Evolutionary conservation across 2,797 vertebrate species (phyloP).

Genomic region (Cynodonichthys magdalenae): DNA sequence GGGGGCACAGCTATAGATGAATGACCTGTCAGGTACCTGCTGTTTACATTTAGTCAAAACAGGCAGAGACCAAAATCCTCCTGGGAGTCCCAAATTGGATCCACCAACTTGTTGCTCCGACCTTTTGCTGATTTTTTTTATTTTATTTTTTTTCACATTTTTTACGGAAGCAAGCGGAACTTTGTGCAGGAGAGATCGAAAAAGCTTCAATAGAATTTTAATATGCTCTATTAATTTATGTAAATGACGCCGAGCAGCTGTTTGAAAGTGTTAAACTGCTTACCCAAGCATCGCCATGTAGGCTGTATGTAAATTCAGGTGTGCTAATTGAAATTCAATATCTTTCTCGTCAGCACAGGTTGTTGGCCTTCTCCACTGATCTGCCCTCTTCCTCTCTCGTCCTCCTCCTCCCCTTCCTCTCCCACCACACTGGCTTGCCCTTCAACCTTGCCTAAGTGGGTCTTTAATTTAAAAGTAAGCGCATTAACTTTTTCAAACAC

Average conservation of each 20-base stretch:
- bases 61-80: constrained; percentile 68
- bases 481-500: constrained; percentile 76
- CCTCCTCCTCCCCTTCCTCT: constrained; percentile 30
- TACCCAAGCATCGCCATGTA: constrained; percentile 74
- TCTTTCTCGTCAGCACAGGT: constrained; percentile 72
- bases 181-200: constrained; percentile 25
- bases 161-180: constrained; percentile 39
- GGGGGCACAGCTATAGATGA: constrained; percentile 26
- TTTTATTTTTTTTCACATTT: constrained; percentile 39
- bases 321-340: constrained; percentile 82
- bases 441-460: constrained; percentile 76
- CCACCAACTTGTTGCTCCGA: constrained; percentile 63
- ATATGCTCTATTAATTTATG: constrained; percentile 79
- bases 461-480: constrained; percentile 81
- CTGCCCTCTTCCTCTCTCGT: constrained; percentile 27
- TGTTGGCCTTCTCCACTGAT: constrained; percentile 60
- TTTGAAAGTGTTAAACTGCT: constrained; percentile 81
- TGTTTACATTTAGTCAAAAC: constrained; percentile 70
- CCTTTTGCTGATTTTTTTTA: constrained; percentile 61
- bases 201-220: constrained; percentile 73
- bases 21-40: constrained; percentile 68
- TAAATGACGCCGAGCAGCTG: constrained; percentile 76
- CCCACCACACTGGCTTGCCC: constrained; percentile 58
- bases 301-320: constrained; percentile 80
- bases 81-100: constrained; percentile 68